Conservation (phyloP, 2,888 invertebrate species). For the Calliphora vomitoria region DNA sequence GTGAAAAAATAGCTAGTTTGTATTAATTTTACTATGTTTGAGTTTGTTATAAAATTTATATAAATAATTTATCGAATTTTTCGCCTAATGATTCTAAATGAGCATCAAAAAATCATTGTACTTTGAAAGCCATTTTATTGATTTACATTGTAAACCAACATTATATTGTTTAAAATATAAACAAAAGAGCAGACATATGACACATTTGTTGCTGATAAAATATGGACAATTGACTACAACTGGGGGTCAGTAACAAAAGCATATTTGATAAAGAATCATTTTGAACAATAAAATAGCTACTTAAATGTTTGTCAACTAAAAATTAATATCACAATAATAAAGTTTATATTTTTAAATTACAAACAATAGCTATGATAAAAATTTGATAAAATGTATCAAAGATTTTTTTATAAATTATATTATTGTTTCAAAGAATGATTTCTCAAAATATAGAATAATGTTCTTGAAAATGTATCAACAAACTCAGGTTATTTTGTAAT, state of each 20-base stretch:
- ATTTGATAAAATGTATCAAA: no score
- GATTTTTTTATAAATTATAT: no score
- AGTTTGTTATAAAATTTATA: neutral
- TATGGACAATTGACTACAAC: neutral
- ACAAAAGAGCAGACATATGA: constrained; percentile 5
- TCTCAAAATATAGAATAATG: no score
- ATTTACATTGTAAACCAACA: neutral
- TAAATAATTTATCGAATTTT: constrained; percentile 3
- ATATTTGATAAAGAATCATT: neutral
- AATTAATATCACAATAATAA: no score
- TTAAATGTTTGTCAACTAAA: no score
- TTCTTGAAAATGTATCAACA: no score
- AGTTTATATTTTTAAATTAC: no score
- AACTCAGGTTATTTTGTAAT: no score
- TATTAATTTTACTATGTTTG: neutral
- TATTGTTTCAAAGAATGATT: no score
- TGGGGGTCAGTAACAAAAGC: neutral
- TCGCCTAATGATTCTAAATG: neutral
- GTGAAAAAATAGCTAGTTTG: neutral
- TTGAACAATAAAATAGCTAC: no score
- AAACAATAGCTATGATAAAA: no score
- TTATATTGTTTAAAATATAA: neutral
- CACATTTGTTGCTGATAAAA: neutral
- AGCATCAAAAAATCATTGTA: neutral
- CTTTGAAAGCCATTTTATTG: neutral